Percentiles rank a stretch among this genome's conserved stretches.
These are phyloP conservation scores for Dallia pectoralis DNA, from an alignment of 2,797 vertebrate species.

Conservation along the genomic window DNA sequence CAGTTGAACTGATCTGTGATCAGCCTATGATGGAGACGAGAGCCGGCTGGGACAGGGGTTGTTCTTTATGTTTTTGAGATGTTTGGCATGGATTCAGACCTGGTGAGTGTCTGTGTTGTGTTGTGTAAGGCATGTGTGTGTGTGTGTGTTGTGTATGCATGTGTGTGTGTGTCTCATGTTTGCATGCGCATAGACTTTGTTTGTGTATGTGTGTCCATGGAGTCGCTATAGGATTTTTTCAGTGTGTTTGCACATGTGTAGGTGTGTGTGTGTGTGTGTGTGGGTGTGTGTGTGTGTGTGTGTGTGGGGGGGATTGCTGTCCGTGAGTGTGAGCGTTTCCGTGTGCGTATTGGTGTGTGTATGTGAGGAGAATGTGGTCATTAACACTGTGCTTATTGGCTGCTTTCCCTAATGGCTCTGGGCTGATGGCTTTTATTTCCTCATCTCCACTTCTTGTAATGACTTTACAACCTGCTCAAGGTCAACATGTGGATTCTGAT, in stretches of 20 bases:
- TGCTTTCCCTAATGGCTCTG: slow-evolving; percentile 37
- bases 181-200: slow-evolving; percentile 7
- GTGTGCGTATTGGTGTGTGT: background rate
- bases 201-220: slow-evolving; percentile 8
- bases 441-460: slow-evolving; percentile 42
- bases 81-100: slow-evolving; percentile 18
- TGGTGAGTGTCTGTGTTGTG: background rate
- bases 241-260: slow-evolving; percentile 18
- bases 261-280: background rate
- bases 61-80: slow-evolving; percentile 10
- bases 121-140: background rate
- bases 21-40: too few relatives aligned
- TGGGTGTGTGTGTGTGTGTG: background rate
- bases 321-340: background rate
- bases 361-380: slow-evolving; percentile 1
- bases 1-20: too few relatives aligned
- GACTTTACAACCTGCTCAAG: slow-evolving; percentile 50
- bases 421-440: slow-evolving; percentile 54
- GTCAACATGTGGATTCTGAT: slow-evolving; percentile 46
- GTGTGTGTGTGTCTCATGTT: background rate
- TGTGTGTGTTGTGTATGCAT: background rate
- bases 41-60: too few relatives aligned
- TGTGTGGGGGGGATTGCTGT: background rate
- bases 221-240: background rate
- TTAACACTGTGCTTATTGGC: slow-evolving; percentile 11